Conservation (phyloP, 1,140 invertebrate genomes). For the Diabrotica virgifera region DNA sequence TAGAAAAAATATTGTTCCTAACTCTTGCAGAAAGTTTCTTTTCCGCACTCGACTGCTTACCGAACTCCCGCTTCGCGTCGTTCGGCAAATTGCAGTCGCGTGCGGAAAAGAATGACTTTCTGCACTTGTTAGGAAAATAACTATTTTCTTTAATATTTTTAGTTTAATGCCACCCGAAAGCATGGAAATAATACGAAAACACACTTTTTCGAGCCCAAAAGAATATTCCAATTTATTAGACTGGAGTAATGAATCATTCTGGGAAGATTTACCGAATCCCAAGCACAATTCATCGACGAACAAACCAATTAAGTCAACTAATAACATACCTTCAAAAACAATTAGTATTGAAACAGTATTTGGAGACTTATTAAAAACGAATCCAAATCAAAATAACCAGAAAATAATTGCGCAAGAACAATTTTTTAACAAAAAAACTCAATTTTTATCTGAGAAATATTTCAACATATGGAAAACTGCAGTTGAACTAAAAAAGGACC, state of each 20-base stretch:
- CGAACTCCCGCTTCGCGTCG: no score
- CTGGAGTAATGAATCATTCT: slow-evolving; percentile 20
- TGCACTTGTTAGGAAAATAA: no score
- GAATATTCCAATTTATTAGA: not conserved
- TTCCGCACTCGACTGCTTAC: no score
- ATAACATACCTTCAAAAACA: not conserved
- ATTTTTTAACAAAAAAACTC: not conserved
- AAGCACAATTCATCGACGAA: not conserved
- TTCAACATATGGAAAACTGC: slow-evolving; percentile 25
- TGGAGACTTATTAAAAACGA: slow-evolving; percentile 6
- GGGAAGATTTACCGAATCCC: slow-evolving; percentile 20
- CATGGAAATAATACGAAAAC: not conserved
- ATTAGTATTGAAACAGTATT: not conserved
- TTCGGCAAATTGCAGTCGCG: no score
- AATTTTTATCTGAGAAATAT: slow-evolving; percentile 21
- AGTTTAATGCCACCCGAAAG: no score
- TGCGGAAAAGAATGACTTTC: no score
- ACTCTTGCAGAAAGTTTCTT: no score
- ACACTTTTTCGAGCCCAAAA: not conserved
- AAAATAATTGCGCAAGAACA: not conserved
- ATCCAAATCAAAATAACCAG: not conserved
- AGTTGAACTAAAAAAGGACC: slow-evolving; percentile 15
- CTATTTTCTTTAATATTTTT: no score
- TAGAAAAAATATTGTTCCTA: no score
- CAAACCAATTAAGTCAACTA: not conserved